Conservation (phyloP, 2,113 vertebrate species). For the Pipa parva region DNA sequence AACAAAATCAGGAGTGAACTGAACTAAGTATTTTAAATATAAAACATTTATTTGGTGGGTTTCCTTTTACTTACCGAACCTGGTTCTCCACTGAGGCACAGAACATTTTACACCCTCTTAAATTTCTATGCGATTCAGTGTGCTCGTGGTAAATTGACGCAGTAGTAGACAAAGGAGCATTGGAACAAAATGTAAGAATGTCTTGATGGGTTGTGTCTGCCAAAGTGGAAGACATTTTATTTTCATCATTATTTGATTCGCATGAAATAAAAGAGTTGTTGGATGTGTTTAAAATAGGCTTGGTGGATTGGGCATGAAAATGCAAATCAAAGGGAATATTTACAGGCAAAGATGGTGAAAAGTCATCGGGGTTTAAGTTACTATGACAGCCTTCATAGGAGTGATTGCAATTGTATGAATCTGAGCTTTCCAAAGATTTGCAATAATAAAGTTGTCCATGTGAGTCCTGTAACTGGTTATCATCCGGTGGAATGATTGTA, state of each 20-base stretch:
- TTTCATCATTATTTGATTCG: not conserved
- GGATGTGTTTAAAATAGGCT: not conserved
- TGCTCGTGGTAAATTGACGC: not conserved
- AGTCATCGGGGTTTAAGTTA: not conserved
- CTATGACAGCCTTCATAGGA: not conserved
- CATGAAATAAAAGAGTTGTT: not conserved
- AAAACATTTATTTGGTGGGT: not conserved
- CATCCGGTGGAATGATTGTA: too few species aligned
- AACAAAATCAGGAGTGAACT: too few species aligned
- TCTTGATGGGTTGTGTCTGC: not conserved
- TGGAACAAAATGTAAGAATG: not conserved
- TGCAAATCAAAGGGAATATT: not conserved
- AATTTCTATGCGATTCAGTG: not conserved
- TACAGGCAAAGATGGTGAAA: not conserved
- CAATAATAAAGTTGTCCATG: too few species aligned
- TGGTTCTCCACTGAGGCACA: slow-evolving; percentile 41
- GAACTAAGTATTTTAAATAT: not conserved
- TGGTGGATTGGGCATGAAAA: not conserved
- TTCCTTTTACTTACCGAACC: slow-evolving; percentile 49
- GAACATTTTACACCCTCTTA: slow-evolving; percentile 16
- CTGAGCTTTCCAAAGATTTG: too few species aligned
- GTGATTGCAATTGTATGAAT: too few species aligned
- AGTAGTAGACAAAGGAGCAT: not conserved
- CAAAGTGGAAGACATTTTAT: not conserved
- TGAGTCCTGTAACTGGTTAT: too few species aligned